These are phyloP conservation scores for Poeciliopsis occidentalis DNA, from an alignment of 2,113 vertebrate genomes.

Conservation along the genomic window DNA sequence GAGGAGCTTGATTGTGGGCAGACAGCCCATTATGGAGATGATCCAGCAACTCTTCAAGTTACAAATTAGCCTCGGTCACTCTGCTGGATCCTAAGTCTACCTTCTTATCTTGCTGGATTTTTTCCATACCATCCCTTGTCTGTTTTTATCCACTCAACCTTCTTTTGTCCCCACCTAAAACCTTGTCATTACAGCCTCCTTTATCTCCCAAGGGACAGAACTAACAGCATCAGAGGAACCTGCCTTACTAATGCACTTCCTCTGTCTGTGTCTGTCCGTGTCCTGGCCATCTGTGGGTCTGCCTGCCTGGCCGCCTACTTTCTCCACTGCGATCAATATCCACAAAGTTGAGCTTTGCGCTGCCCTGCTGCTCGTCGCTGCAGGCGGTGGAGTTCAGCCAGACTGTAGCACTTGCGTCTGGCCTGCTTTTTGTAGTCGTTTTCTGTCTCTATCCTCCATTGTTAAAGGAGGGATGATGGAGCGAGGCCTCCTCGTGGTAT, in stretches of 20 bases:
- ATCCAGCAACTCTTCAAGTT: constrained; percentile 73
- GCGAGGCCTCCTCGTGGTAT: constrained; percentile 38
- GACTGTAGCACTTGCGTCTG: constrained; percentile 25
- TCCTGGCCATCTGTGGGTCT: constrained; percentile 56
- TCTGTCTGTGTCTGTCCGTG: constrained; percentile 49
- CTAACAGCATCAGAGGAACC: constrained; percentile 64
- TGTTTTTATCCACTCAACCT: neutral
- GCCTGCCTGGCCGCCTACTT: too few species aligned
- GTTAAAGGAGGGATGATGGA: constrained; percentile 43
- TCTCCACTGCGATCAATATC: too few species aligned
- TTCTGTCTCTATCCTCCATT: constrained; percentile 46
- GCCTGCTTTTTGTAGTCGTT: constrained; percentile 35
- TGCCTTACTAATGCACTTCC: constrained; percentile 68
- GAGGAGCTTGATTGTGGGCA: constrained; percentile 66
- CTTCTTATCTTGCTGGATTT: neutral
- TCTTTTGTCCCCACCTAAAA: constrained; percentile 23
- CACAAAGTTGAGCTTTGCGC: constrained; percentile 29
- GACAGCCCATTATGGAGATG: constrained; percentile 69
- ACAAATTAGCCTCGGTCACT: constrained; percentile 70
- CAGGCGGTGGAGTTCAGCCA: constrained; percentile 46
- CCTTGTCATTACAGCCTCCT: constrained; percentile 38
- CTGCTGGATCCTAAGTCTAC: constrained; percentile 21
- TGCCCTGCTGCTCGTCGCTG: constrained; percentile 50
- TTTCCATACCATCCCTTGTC: neutral
- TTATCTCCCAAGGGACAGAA: constrained; percentile 52